phyloP scores from a whole-genome alignment of 1,140 invertebrate species.

The Bombus waltoni region DNA sequence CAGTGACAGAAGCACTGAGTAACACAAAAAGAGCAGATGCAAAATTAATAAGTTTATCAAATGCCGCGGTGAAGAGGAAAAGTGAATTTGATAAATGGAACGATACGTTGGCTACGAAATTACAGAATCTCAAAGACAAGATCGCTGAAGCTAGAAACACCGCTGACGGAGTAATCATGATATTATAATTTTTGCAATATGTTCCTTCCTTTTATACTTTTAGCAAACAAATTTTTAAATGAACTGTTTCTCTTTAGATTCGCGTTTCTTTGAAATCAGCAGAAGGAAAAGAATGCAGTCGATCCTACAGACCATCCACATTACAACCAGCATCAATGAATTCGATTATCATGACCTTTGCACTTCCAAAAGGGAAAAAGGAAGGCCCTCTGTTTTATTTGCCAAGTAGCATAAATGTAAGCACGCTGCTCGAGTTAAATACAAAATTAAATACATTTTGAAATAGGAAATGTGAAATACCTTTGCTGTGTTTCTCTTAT shows the following conservation, averaged over 20 bases:
- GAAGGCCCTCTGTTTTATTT: slow-evolving; percentile 88
- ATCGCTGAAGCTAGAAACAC: slow-evolving; percentile 91
- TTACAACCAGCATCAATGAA: slow-evolving; percentile 88
- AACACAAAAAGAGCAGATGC: slow-evolving; percentile 83
- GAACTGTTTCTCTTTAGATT: slow-evolving; percentile 84
- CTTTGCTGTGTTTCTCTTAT: neutral
- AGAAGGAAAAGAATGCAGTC: slow-evolving; percentile 86
- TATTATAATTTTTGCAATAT: neutral
- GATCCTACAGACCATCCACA: slow-evolving; percentile 87
- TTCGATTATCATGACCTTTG: slow-evolving; percentile 87
- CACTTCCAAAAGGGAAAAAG: slow-evolving; percentile 84
- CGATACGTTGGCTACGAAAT: slow-evolving; percentile 84
- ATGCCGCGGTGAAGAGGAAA: slow-evolving; percentile 83
- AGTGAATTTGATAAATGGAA: slow-evolving; percentile 85
- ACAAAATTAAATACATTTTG: neutral
- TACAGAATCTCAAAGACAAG: slow-evolving; percentile 88
- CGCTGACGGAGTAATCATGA: slow-evolving; percentile 88
- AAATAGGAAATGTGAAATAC: neutral
- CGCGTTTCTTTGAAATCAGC: slow-evolving; percentile 88
- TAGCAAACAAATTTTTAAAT: neutral
- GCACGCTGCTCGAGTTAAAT: slow-evolving; percentile 27
- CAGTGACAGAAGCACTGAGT: slow-evolving; percentile 84
- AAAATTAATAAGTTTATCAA: slow-evolving; percentile 83
- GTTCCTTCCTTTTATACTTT: neutral
- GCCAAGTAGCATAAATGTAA: slow-evolving; percentile 84